Evolutionary conservation across 2,113 vertebrate genomes (phyloP).

Genomic region (Corvus cornix): DNA sequence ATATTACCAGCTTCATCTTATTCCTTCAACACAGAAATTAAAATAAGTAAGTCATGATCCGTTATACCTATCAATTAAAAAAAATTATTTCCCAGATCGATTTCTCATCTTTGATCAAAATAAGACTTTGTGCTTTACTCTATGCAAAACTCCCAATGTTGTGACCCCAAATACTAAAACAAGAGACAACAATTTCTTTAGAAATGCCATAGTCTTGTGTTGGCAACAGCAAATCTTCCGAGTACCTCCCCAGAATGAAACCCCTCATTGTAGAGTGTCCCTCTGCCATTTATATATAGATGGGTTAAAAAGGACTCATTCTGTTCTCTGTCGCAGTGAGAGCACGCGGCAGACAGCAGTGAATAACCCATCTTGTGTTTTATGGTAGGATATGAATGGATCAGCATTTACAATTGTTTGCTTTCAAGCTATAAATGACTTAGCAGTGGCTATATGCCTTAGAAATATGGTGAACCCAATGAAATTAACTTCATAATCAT

Average conservation of each 20-base stretch:
- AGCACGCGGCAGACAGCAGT: not conserved
- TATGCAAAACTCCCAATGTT: not conserved
- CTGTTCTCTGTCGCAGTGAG: not conserved
- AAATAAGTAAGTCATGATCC: not conserved
- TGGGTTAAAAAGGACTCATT: not conserved
- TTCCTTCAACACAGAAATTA: not conserved
- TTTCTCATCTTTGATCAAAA: not conserved
- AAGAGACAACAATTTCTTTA: not conserved
- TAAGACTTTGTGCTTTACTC: not conserved
- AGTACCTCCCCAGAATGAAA: conserved; percentile 21
- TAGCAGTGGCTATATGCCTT: not conserved
- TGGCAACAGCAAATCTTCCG: not conserved
- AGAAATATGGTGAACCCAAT: not conserved
- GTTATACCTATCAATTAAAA: not conserved
- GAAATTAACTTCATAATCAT: not conserved
- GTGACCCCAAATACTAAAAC: not conserved
- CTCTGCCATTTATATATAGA: not conserved
- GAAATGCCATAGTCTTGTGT: not conserved
- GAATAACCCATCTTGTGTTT: conserved; percentile 43
- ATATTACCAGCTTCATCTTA: not conserved
- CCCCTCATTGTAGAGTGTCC: conserved; percentile 1
- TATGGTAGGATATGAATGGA: conserved; percentile 25
- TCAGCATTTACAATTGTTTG: conserved; percentile 55
- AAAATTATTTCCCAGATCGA: fast-evolving
- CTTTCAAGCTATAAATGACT: conserved; percentile 51